Base-by-base conservation (phyloP, 2,888 invertebrate species). In the Perizoma affinitatum region DNA sequence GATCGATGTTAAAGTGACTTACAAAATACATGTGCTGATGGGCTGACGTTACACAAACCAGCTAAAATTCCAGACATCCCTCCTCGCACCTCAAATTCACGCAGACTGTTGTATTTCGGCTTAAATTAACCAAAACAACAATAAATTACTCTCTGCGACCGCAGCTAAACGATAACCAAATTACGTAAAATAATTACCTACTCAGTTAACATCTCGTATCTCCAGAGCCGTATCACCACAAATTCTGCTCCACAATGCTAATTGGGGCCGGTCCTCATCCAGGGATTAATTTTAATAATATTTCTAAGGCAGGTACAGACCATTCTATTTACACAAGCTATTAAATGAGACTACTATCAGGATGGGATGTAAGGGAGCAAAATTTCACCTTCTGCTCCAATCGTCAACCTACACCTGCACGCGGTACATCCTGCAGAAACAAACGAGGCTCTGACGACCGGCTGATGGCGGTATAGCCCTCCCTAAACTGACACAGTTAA, bases 241-340 rank as follows among this genome's bases (percentile, higher is more conserved):
- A 55, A 67, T 54, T 62, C 48, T 52, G 61, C 61, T 63, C 56
- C 61, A 63, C 63, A 66, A 67, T 67, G 68, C 63, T 70, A 68
- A 70, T 70, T 66, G 66, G 64, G 64, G 54, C 1, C 58, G 64
- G 57, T 69, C 71, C 66, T 71, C 71, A 70, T 70, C 61, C 72
- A 71, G 72, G 72, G 72, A 76, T 79, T 78, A 72, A 75, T 74
- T 76, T 74, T 75, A 77, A 74, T 78, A 75, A 72, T 70, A 74
- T 64, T 54, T 61, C 62, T 70, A 67, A 67, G 64, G 70, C 64
- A 68, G 63, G 38, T 52, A n/a, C 42, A 42, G 5, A 9, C n/a
- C 42, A 4, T 10, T 10, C n/a, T n/a, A 42, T 5, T 42, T 42
- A 5, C 42, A 42, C n/a, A 10, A n/a, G 9, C 48, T 58, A 35